phyloP scores from a whole-genome alignment of 2,113 vertebrate species.

The Numenius arquata region DNA sequence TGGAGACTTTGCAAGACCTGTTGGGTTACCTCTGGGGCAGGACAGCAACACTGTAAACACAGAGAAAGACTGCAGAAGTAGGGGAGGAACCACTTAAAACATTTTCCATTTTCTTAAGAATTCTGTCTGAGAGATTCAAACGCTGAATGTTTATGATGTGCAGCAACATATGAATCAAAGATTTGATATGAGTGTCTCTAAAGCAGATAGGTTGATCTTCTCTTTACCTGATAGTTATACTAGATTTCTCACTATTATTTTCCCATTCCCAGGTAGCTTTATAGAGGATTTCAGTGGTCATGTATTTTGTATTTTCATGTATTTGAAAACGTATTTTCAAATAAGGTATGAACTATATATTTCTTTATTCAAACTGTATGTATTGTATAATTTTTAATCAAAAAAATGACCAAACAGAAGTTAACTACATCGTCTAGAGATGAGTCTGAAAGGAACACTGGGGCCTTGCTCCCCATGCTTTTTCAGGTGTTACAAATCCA shows the following conservation, averaged over 20 bases:
- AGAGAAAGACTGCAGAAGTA: conserved; percentile 7
- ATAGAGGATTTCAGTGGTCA: neutral
- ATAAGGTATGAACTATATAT: neutral
- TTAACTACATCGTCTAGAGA: neutral
- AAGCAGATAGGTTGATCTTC: neutral
- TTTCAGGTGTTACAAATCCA: neutral
- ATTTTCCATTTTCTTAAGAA: neutral
- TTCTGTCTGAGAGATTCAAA: neutral
- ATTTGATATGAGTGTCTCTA: neutral
- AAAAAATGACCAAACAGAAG: neutral
- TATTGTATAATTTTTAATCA: neutral
- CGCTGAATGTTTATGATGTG: neutral
- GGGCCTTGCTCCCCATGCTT: neutral
- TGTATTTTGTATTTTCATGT: no score
- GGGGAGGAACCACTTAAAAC: conserved; percentile 29
- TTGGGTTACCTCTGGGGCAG: conserved; percentile 42
- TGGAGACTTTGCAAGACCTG: conserved; percentile 58
- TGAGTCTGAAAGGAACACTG: neutral
- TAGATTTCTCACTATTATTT: neutral
- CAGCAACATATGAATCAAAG: neutral
- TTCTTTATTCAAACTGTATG: neutral
- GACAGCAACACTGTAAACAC: conserved; percentile 25
- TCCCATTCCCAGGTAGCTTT: neutral
- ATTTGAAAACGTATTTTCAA: no score
- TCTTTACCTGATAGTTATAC: neutral